phyloP scores from a whole-genome alignment of 2,888 invertebrate species.

The Drosophila paranaensis region DNA sequence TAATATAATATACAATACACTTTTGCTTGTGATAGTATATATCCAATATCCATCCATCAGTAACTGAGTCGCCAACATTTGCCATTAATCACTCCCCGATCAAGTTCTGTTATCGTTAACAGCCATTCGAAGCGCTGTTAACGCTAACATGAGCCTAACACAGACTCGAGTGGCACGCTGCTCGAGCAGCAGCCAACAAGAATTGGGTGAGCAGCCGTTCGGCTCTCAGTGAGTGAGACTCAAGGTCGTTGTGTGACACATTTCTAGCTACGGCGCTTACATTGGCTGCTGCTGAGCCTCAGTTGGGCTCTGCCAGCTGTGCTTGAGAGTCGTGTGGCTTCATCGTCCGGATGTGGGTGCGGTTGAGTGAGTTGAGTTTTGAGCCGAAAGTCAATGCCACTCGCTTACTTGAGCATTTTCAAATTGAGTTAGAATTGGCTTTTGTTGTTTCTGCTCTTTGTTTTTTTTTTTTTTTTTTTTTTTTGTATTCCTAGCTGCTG shows the following conservation, averaged over 20 bases:
- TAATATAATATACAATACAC: too few species aligned
- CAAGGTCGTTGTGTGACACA: constrained; percentile 77
- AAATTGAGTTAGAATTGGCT: constrained; percentile 15
- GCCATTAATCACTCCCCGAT: not conserved
- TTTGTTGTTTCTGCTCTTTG: too few species aligned
- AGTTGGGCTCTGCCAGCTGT: constrained; percentile 29
- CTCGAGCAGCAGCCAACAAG: constrained; percentile 25
- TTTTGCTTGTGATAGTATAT: too few species aligned
- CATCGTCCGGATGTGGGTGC: constrained; percentile 58
- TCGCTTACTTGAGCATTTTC: constrained; percentile 34
- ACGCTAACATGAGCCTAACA: constrained; percentile 13
- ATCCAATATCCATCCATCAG: too few species aligned
- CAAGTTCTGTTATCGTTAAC: not conserved
- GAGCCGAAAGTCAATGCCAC: constrained; percentile 32
- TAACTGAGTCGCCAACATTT: too few species aligned
- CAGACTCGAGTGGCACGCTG: constrained; percentile 5
- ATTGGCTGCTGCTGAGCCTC: constrained; percentile 50
- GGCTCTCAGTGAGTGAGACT: constrained; percentile 56
- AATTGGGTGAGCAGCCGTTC: constrained; percentile 37
- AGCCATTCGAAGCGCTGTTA: constrained; percentile 13
- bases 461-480: too few species aligned
- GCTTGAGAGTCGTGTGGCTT: constrained; percentile 24
- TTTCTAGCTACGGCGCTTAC: constrained; percentile 63
- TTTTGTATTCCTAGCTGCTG: not conserved
- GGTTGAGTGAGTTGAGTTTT: constrained; percentile 64